Percentiles rank a stretch among this genome's conserved stretches.
Evolutionary conservation across 2,888 invertebrate genomes (phyloP).

Genomic region (Candidula unifasciata): DNA sequence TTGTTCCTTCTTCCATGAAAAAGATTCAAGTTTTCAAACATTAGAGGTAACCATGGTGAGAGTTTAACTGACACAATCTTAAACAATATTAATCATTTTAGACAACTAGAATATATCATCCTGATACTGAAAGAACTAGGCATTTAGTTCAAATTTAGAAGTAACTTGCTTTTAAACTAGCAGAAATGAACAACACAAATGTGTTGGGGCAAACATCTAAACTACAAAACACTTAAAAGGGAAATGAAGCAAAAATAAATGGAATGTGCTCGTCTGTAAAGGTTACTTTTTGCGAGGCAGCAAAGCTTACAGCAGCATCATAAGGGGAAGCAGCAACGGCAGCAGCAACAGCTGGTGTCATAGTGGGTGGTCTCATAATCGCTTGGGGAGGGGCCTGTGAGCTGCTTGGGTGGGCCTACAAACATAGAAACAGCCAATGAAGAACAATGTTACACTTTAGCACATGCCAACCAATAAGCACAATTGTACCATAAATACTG

Average conservation of each 20-base stretch:
- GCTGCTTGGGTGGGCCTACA: constrained; percentile 49
- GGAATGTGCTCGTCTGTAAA: not conserved
- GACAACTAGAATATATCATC: no score
- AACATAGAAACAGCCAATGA: constrained; percentile 44
- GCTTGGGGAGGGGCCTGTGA: constrained; percentile 47
- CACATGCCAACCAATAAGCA: constrained; percentile 46
- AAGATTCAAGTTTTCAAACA: no score
- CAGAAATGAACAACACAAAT: no score
- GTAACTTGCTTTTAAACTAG: no score
- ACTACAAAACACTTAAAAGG: not conserved
- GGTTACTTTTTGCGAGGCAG: constrained; percentile 32
- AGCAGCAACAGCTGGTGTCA: constrained; percentile 46
- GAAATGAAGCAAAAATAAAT: not conserved
- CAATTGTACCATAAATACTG: not conserved
- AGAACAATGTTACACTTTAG: constrained; percentile 14
- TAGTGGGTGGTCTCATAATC: constrained; percentile 47
- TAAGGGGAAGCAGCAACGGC: constrained; percentile 25
- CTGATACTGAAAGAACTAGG: no score
- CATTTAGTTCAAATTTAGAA: no score
- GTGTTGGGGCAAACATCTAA: not conserved
- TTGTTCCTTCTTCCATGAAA: no score
- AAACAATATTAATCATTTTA: no score
- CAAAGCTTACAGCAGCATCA: constrained; percentile 51
- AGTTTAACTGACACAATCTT: no score
- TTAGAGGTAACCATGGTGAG: no score